Evolutionary conservation across 2,888 invertebrate genomes (phyloP), one percentile per base, ranked within the genome.

Genomic region (Pterobdella sp.): DNA sequence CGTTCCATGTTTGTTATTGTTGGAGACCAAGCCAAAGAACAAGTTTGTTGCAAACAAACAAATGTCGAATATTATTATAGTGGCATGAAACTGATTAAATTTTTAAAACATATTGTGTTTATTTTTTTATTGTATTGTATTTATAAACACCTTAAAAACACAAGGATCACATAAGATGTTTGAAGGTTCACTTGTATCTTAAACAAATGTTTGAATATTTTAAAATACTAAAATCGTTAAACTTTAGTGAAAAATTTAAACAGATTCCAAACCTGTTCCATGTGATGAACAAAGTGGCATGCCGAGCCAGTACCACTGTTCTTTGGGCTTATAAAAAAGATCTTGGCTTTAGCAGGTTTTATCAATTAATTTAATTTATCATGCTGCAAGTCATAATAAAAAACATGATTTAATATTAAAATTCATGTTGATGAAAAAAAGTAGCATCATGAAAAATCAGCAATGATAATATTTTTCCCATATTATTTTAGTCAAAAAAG

Each of bases 301-400:
- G 96, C 0, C 93, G 93, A 84, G 89, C 94, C 0, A 87, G 96
- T 60, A 97, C 97, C 0, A 90, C 90, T 64, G 94, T 99, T 0
- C 85, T 98, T 14, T 98, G 98, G 98, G 98, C 98, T 83, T 98
- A 98, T 84, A 99, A 98, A 80, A 88, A 96, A 89, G 92, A 94
- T 81, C 88, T 93, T 79, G 92, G 91, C 35, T 92, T 93, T 77
- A 91, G 90, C 85, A 91, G 90, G 90, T 84, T 14, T 31, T 7
- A 14, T n/a, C 10, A 31, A 14, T 49, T 49, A 18, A 49, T 49
- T 14, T 49, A 49, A 18, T 49, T n/a, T n/a, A n/a, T n/a, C n/a
- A n/a, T n/a, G n/a, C n/a, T n/a, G n/a, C n/a, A n/a, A n/a, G n/a
- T n/a, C n/a, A n/a, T n/a, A n/a, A n/a, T n/a, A n/a, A n/a, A n/a